Evolutionary conservation across 1,140 invertebrate species (phyloP), one percentile per base, ranked within the genome.

Genomic region (Pseudomyrmex concolor): DNA sequence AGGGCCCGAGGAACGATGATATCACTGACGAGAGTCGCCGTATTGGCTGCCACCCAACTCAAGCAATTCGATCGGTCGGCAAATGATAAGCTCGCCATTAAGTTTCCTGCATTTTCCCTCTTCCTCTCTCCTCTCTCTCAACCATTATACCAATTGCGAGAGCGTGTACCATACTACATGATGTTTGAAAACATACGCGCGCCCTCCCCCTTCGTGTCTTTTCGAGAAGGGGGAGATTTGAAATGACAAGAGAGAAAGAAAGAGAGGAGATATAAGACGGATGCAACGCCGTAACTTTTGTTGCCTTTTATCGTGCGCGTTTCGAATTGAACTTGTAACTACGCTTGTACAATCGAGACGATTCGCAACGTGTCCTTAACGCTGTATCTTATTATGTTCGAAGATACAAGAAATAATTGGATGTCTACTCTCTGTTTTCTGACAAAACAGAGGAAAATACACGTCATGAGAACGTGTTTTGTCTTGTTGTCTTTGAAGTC

Each of bases 1-100:
- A 85, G 62, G 72, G 57, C 51, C 78, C 84, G 9, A 74, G 83
- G 86, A 90, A 87, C 92, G 92, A 93, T 93, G 88, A 93, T 93
- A 94, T 89, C 93, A 84, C 85, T 93, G 93, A 93, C 91, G 92
- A 93, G 91, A 90, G 87, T 89, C 90, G 91, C 91, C 92, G 91
- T 93, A 91, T 92, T 94, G 92, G 91, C 91, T 89, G 89, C 89
- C 91, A 90, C 90, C 92, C 92, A 92, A 91, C 92, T 90, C 92
- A 66, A 62, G 43, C 73, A 92, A 93, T 93, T 91, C 89, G 89
- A 86, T 89, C 77, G 86, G 84, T 78, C 34, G 64, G 43, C 19
- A 43, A 70, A 70, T 43, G 54, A 78, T 70, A 70, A 67, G 25
- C 50, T 19, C 25, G 48, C 59, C 22, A 76, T 63, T 25, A 45